These are phyloP conservation scores for Schizotus pectinicornis DNA, from an alignment of 2,888 invertebrate genomes.

Conservation along the genomic window DNA sequence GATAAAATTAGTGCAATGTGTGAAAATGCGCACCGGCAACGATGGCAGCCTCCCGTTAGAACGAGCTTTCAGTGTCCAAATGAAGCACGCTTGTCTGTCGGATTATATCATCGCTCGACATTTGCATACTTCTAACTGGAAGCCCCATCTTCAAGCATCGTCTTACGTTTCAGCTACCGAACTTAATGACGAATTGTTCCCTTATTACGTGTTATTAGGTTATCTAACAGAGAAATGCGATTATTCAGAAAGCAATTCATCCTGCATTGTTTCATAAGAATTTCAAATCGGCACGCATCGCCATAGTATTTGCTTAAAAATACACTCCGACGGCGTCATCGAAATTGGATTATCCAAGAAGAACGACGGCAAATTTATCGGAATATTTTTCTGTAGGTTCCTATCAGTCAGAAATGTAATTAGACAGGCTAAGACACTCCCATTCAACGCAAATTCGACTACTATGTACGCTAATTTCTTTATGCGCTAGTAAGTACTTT, in stretches of 20 bases:
- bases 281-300: conserved; percentile 34
- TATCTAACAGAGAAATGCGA: conserved; percentile 43
- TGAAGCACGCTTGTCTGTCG: conserved; percentile 45
- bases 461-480: background rate
- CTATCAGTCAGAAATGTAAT: no score
- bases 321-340: background rate
- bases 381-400: no score
- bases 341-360: no score
- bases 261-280: conserved; percentile 38
- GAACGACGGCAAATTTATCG: no score
- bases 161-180: conserved; percentile 37
- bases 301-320: conserved; percentile 9
- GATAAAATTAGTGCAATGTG: conserved; percentile 44
- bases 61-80: conserved; percentile 40
- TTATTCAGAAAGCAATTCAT: conserved; percentile 43
- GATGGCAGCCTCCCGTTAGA: conserved; percentile 14
- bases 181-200: conserved; percentile 49
- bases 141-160: conserved; percentile 35
- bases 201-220: conserved; percentile 48
- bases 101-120: conserved; percentile 44
- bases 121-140: conserved; percentile 46
- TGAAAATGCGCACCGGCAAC: conserved; percentile 37
- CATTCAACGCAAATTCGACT: background rate
- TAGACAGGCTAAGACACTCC: no score
- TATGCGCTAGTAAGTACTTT: no score